Evolutionary conservation across 2,888 invertebrate genomes (phyloP).

Genomic region (Chironomus riparius): DNA sequence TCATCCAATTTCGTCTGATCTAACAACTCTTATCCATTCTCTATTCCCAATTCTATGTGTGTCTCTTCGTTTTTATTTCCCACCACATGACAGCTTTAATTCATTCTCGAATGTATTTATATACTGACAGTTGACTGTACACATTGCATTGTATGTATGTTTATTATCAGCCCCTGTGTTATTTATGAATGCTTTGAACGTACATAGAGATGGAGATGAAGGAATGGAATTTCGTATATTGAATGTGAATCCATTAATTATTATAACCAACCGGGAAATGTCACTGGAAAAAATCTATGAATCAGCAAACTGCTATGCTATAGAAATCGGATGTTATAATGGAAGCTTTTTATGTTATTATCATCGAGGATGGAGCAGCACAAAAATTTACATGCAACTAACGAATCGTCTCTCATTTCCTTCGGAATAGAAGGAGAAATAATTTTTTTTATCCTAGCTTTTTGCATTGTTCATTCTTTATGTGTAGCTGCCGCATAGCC

Average conservation of each 20-base stretch:
- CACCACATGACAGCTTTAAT: too few relatives aligned
- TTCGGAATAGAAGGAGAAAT: too few relatives aligned
- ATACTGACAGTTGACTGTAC: too few relatives aligned
- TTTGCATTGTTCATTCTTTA: neutral
- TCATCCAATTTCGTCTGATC: too few relatives aligned
- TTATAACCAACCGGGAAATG: slow-evolving; percentile 7
- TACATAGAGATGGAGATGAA: neutral
- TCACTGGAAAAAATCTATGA: neutral
- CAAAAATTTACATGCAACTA: neutral
- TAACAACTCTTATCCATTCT: too few relatives aligned
- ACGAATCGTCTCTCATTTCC: neutral
- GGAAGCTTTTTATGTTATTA: neutral
- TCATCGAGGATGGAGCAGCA: neutral
- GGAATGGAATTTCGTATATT: neutral
- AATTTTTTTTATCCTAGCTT: neutral
- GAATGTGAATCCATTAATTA: slow-evolving; percentile 16
- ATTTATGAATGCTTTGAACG: neutral
- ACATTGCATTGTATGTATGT: neutral
- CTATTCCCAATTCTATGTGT: too few relatives aligned
- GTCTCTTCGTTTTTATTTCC: too few relatives aligned
- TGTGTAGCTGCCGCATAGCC: neutral
- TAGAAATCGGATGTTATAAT: neutral
- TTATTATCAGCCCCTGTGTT: neutral
- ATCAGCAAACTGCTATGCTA: neutral
- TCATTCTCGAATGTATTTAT: too few relatives aligned